Percentiles rank a stretch among this genome's conserved stretches.
These are phyloP conservation scores for Petaurus breviceps DNA, from an alignment of 2,113 vertebrate species.

Conservation along the genomic window DNA sequence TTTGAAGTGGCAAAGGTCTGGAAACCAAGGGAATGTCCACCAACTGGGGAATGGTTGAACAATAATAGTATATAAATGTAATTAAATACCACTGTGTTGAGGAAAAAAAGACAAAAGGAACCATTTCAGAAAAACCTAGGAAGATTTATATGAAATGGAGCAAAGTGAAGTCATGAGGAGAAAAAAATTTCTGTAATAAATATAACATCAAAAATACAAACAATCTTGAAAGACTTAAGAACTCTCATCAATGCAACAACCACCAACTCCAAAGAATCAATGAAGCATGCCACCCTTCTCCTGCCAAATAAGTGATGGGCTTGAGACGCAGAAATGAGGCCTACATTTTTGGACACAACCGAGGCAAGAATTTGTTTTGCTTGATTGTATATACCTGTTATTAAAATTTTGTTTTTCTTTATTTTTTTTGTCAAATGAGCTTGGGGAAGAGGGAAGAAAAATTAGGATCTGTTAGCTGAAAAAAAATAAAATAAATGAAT, in stretches of 20 bases:
- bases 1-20: not conserved
- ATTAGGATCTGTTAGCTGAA: not conserved
- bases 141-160: too few relatives aligned
- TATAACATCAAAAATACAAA: not conserved
- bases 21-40: too few relatives aligned
- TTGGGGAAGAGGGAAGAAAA: not conserved
- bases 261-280: not conserved
- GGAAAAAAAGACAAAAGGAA: too few relatives aligned
- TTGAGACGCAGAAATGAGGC: not conserved
- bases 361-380: not conserved
- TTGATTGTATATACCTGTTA: too few relatives aligned
- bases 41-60: not conserved
- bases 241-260: too few relatives aligned
- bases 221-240: too few relatives aligned
- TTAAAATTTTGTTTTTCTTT: not conserved
- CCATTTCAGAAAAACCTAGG: too few relatives aligned
- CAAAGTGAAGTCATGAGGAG: not conserved
- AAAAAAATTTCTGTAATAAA: not conserved
- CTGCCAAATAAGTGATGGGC: not conserved
- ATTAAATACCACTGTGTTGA: not conserved
- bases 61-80: not conserved
- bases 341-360: not conserved
- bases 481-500: not conserved
- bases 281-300: not conserved
- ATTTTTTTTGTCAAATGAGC: not conserved